These are phyloP conservation scores for Siderastrea radians DNA, from an alignment of 92 coral and sea anemone genomes.

Conservation along the genomic window DNA sequence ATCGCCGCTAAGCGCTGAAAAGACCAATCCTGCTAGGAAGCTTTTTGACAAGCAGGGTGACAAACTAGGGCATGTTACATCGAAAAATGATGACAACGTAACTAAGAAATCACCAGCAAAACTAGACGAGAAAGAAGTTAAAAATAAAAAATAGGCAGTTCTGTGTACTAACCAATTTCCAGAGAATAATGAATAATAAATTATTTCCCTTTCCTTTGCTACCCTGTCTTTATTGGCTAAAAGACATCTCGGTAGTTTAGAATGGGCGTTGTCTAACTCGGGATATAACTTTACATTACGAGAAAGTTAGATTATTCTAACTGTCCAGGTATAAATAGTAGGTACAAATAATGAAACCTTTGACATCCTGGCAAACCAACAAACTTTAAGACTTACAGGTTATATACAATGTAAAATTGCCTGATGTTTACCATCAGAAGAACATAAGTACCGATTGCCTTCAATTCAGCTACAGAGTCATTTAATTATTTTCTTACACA, in stretches of 20 bases:
- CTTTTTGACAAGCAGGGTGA: neutral
- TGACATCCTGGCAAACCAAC: too few species aligned
- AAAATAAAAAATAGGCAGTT: neutral
- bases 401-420: too few species aligned
- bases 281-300: neutral
- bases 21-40: neutral
- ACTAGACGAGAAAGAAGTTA: constrained; percentile 1
- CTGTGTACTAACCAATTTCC: neutral
- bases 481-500: too few species aligned
- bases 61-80: neutral
- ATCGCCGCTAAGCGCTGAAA: constrained; percentile 15
- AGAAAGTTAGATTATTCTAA: neutral
- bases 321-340: neutral
- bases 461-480: too few species aligned
- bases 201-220: neutral
- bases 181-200: neutral
- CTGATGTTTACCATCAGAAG: too few species aligned
- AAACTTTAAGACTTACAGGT: too few species aligned
- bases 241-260: neutral
- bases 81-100: neutral
- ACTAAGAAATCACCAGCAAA: neutral
- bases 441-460: too few species aligned
- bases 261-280: neutral
- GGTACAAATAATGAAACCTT: neutral
- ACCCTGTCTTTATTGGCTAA: neutral